Percentiles rank a stretch among this genome's conserved stretches.
phyloP scores from a whole-genome alignment of 2,888 invertebrate genomes.

The Alviniconcha strummeri region DNA sequence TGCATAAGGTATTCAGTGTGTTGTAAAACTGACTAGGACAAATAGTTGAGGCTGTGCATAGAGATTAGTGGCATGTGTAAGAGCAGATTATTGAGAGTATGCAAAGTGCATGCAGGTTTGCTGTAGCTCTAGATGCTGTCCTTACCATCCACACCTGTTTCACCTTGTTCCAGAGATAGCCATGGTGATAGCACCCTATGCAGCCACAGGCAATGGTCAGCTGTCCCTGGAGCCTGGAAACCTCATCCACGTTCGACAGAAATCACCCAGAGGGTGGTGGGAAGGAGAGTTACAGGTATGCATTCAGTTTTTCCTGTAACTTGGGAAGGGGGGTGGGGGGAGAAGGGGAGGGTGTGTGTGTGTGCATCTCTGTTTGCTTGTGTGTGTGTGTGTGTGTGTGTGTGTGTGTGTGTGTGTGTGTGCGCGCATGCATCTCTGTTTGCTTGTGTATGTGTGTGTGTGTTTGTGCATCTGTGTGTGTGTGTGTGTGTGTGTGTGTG shows the following conservation, averaged over 20 bases:
- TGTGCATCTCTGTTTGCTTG: neutral
- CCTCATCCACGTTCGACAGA: constrained; percentile 95
- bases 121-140: no score
- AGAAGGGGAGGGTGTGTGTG: neutral
- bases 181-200: constrained; percentile 93
- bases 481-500: neutral
- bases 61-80: no score
- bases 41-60: no score
- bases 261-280: constrained; percentile 99
- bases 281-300: constrained; percentile 95
- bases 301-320: neutral
- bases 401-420: neutral
- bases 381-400: neutral
- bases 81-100: no score
- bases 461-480: no score
- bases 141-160: no score
- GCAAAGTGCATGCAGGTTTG: no score
- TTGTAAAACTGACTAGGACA: no score
- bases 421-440: neutral
- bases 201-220: constrained; percentile 93
- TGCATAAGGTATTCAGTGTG: no score
- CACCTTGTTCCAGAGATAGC: constrained; percentile 83
- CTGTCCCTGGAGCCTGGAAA: constrained; percentile 92
- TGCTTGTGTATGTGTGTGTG: neutral
- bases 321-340: neutral